A percentile compares a stretch with the other conserved stretches of the same genome.
Evolutionary conservation across 2,797 vertebrate species (phyloP).

Genomic region (Sebastes jordani): DNA sequence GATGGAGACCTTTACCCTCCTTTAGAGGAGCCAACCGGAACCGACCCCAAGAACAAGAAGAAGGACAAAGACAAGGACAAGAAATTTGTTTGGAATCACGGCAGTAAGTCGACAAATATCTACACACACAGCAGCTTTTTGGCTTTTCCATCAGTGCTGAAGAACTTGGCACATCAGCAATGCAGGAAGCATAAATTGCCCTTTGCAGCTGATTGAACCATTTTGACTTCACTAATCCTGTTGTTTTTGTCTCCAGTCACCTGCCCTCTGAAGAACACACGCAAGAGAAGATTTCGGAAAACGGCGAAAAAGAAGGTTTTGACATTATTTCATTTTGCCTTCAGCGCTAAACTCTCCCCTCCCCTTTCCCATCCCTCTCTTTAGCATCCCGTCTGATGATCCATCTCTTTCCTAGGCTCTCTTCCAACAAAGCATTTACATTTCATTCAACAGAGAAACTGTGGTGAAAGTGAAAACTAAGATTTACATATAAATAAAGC

Average conservation of each 20-base stretch:
- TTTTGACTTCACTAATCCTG: conserved; percentile 42
- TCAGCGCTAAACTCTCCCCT: background rate
- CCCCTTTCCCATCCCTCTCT: conserved; percentile 24
- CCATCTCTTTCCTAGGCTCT: conserved; percentile 44
- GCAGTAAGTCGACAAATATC: conserved; percentile 83
- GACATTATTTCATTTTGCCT: conserved; percentile 36
- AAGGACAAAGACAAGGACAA: conserved; percentile 98
- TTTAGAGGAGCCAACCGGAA: conserved; percentile 91
- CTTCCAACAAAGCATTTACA: conserved; percentile 69
- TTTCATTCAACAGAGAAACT: conserved; percentile 65
- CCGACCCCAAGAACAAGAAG: conserved; percentile 94
- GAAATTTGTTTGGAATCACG: conserved; percentile 98
- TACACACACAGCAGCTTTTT: background rate
- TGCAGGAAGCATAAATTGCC: background rate
- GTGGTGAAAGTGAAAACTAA: conserved; percentile 66
- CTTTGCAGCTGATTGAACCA: conserved; percentile 9
- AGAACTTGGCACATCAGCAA: conserved; percentile 19
- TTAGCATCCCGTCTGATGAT: conserved; percentile 58
- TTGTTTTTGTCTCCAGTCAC: conserved; percentile 86
- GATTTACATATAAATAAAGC: conserved; percentile 84
- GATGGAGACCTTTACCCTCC: conserved; percentile 97
- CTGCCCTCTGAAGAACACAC: conserved; percentile 93
- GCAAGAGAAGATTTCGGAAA: conserved; percentile 93
- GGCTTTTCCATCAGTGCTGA: background rate
- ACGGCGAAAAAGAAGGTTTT: conserved; percentile 93